A percentile compares a stretch with the other conserved stretches of the same genome.
These are phyloP conservation scores for Philereme transversata DNA, from an alignment of 2,888 invertebrate species.

Conservation along the genomic window DNA sequence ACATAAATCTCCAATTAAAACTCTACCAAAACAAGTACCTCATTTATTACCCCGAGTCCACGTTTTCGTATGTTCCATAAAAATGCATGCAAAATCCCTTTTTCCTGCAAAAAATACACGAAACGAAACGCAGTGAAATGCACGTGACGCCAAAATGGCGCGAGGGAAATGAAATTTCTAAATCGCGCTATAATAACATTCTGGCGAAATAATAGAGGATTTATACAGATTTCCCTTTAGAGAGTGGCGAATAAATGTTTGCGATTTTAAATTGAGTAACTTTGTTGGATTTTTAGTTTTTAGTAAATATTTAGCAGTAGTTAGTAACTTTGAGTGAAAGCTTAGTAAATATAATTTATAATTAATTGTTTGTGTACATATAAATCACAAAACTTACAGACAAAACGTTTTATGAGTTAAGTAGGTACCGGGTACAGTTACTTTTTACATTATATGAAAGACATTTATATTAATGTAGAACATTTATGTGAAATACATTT, in stretches of 20 bases:
- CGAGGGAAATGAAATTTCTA: slow-evolving; percentile 55
- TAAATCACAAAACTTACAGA: no score
- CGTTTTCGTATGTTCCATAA: slow-evolving; percentile 25
- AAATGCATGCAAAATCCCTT: slow-evolving; percentile 34
- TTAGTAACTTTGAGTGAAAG: no score
- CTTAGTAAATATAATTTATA: no score
- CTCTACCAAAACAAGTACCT: slow-evolving; percentile 7
- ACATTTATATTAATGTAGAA: no score
- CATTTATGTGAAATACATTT: no score
- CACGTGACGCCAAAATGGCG: slow-evolving; percentile 52
- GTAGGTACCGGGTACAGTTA: no score
- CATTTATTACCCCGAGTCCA: slow-evolving; percentile 24
- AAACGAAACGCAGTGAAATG: slow-evolving; percentile 50
- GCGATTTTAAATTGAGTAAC: slow-evolving; percentile 21
- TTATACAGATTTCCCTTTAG: slow-evolving; percentile 19
- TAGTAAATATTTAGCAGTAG: not conserved
- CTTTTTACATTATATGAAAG: no score
- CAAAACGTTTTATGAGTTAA: no score
- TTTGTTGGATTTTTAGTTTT: slow-evolving; percentile 10
- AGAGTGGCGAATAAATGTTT: slow-evolving; percentile 17
- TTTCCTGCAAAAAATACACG: slow-evolving; percentile 29
- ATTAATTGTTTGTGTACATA: no score
- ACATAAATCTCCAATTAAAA: slow-evolving; percentile 1
- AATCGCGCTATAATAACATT: slow-evolving; percentile 48
- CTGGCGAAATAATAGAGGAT: slow-evolving; percentile 42